phyloP scores from a whole-genome alignment of 2,113 vertebrate species.

The Vombatus ursinus region DNA sequence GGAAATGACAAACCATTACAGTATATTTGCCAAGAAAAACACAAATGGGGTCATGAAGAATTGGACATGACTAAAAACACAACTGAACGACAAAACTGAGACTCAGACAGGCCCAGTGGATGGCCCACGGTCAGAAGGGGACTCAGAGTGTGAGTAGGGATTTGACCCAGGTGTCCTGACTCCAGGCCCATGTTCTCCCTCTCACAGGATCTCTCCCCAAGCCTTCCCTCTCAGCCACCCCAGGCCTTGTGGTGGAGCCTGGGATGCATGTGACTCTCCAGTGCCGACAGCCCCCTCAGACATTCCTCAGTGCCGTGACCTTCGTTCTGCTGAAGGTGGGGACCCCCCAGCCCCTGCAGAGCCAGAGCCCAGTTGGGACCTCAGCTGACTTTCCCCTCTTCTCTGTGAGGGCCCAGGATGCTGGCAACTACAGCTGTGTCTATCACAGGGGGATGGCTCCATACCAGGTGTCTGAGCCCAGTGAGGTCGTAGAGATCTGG shows the following conservation, averaged over 20 bases:
- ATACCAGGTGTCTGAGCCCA: neutral
- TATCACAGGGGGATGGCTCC: neutral
- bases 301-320: neutral
- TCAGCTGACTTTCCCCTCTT: neutral
- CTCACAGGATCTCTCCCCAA: neutral
- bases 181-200: neutral
- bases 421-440: neutral
- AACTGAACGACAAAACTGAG: too few species aligned
- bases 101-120: accelerated
- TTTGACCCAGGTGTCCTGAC: neutral
- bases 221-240: neutral
- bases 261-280: neutral
- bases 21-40: too few species aligned
- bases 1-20: too few species aligned
- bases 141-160: neutral
- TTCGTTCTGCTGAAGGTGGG: neutral
- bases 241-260: neutral
- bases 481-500: neutral
- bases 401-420: neutral
- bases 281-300: neutral
- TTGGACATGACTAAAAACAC: too few species aligned
- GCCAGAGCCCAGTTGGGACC: neutral
- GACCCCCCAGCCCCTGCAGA: neutral
- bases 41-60: too few species aligned
- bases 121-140: neutral